Base-by-base conservation (phyloP, 2,797 vertebrate genomes). In the Pipistrellus kuhlii region DNA sequence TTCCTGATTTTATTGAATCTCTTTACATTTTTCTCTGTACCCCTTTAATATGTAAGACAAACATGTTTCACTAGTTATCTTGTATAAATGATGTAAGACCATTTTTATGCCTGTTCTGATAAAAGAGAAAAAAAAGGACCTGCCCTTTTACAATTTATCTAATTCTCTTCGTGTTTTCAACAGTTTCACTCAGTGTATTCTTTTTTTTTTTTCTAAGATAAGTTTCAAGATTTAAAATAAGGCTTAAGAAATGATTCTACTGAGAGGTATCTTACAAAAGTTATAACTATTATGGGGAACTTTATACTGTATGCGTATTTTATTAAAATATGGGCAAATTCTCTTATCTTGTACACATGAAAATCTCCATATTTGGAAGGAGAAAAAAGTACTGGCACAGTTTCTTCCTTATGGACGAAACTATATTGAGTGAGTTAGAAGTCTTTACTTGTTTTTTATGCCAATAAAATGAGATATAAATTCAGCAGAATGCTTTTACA, bases 141-240 rank as follows among this genome's bases (percentile, higher is more conserved):
- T 76, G 20, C 20, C 21, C 10, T 83, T 90, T 90, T n/a, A 46
- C 66, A 77, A 89, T 77, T 81, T 53, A 55, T 62, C 12, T 46
- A 1, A 81, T 73, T 85, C 46, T 72, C 13, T 88, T 77, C 66
- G 66, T 55, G 53, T 72, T 97, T 91, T 77, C 32, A 90, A 53
- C 41, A 53, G 30, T 90, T 92, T 87, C 57, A 5, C 3, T 57
- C 25, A 53, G 13, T 91, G 20, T 89, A 69, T 90, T 73, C 30
- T 84, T 71, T 94, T 72, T 48, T 71, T 48, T 80, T 86, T n/a
- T 71, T 35, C 51, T 80, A 83, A 93, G 27, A 69, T 57, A 62
- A 44, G 18, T 89, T 84, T 93, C n/a, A 51, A 72, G 17, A 15
- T 95, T 90, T 93, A 90, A 91, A 96, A 93, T 64, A 85, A 93